These are phyloP conservation scores for Melanotaenia nigrans DNA, from an alignment of 2,797 vertebrate species.

Conservation along the genomic window DNA sequence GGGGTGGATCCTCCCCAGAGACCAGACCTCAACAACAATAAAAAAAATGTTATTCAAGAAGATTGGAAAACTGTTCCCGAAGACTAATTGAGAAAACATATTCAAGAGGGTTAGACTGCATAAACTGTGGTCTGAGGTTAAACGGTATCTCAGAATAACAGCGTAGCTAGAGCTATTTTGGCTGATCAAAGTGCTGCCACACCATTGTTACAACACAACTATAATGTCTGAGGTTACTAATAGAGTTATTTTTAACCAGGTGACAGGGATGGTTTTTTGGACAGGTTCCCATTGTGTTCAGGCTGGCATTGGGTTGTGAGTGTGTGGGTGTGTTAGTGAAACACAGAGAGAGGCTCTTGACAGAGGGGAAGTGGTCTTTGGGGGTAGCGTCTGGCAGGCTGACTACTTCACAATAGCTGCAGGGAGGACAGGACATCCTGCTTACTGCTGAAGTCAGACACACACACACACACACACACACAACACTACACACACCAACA, in stretches of 20 bases:
- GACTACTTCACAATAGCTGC: constrained; percentile 71
- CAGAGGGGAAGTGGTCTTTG: constrained; percentile 70
- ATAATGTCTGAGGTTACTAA: constrained; percentile 39
- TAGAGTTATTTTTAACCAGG: constrained; percentile 73
- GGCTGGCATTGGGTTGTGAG: constrained; percentile 56
- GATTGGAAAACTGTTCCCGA: too few relatives aligned
- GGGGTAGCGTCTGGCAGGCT: constrained; percentile 69
- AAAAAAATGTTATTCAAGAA: too few relatives aligned
- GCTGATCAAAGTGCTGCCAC: constrained; percentile 62
- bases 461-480: constrained; percentile 8
- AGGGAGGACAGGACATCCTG: constrained; percentile 81
- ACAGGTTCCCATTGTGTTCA: constrained; percentile 72
- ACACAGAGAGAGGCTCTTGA: constrained; percentile 58
- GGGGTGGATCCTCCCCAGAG: too few relatives aligned
- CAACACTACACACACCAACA: constrained; percentile 15
- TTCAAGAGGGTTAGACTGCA: neutral
- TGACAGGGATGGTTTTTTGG: constrained; percentile 61
- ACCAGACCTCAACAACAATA: too few relatives aligned
- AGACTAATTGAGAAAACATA: too few relatives aligned
- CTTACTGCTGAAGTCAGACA: constrained; percentile 54
- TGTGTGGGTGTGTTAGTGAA: constrained; percentile 18
- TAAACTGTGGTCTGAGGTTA: constrained; percentile 2
- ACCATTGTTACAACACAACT: constrained; percentile 66
- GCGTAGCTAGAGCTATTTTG: constrained; percentile 36
- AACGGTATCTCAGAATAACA: constrained; percentile 34